These are phyloP conservation scores for Azorinus chamasolen DNA, from an alignment of 2,888 invertebrate species.

Conservation along the genomic window DNA sequence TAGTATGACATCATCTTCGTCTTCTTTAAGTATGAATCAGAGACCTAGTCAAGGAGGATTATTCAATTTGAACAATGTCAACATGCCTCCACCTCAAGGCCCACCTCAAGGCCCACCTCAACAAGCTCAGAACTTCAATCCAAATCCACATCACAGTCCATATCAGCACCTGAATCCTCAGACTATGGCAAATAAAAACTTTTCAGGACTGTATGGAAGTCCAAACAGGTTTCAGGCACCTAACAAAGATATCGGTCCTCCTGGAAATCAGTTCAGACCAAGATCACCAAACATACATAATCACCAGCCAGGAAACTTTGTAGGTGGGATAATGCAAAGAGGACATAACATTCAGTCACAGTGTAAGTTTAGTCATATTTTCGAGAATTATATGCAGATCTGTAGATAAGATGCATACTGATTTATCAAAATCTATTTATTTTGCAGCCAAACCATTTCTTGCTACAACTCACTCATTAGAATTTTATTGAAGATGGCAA, in stretches of 20 bases:
- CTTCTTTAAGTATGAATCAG: not conserved
- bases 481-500: too few species aligned
- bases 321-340: too few species aligned
- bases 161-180: slow-evolving; percentile 51
- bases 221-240: slow-evolving; percentile 40
- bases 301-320: slow-evolving; percentile 12
- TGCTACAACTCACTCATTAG: too few species aligned
- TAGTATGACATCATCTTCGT: not conserved
- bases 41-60: slow-evolving; percentile 6
- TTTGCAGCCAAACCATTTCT: too few species aligned
- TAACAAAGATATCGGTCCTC: slow-evolving; percentile 31
- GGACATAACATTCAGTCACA: too few species aligned
- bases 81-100: not conserved
- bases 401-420: too few species aligned
- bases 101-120: slow-evolving; percentile 9
- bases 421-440: too few species aligned
- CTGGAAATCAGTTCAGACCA: slow-evolving; percentile 48
- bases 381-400: too few species aligned
- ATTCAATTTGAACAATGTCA: not conserved
- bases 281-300: slow-evolving; percentile 44
- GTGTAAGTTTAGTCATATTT: too few species aligned
- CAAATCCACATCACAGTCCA: slow-evolving; percentile 47
- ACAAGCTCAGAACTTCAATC: slow-evolving; percentile 55
- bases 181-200: slow-evolving; percentile 35
- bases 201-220: slow-evolving; percentile 50